Evolutionary conservation across 2,888 invertebrate species (phyloP).

Genomic region (Diachrysia chrysitis): DNA sequence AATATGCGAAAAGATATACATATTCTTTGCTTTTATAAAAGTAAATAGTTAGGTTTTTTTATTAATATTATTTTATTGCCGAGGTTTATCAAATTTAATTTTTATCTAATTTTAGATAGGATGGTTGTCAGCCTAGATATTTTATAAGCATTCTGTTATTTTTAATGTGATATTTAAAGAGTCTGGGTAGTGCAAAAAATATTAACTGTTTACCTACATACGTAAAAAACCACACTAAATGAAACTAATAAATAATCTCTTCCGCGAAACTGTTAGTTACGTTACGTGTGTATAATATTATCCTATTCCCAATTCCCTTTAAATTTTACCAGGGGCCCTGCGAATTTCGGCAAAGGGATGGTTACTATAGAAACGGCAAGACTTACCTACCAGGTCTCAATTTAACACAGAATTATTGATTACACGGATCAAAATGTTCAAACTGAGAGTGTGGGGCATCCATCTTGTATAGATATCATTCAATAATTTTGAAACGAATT

Average conservation of each 20-base stretch:
- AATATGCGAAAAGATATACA: conserved; percentile 7
- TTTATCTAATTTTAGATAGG: neutral
- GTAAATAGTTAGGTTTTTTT: neutral
- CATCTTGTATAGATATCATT: conserved; percentile 36
- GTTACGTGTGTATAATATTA: conserved; percentile 30
- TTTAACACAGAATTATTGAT: conserved; percentile 81
- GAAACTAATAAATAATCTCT: neutral
- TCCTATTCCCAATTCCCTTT: conserved; percentile 64
- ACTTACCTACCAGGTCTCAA: conserved; percentile 71
- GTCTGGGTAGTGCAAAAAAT: neutral
- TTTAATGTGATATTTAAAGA: neutral
- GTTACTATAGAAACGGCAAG: conserved; percentile 80
- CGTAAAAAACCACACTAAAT: neutral
- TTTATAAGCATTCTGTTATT: neutral
- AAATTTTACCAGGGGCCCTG: conserved; percentile 70
- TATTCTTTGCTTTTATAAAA: conserved; percentile 8
- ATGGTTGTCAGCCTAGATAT: neutral
- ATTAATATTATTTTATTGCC: too few relatives aligned
- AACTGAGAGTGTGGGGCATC: conserved; percentile 49
- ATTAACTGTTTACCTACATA: neutral
- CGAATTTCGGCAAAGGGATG: conserved; percentile 70
- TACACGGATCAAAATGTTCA: conserved; percentile 74
- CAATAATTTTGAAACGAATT: conserved; percentile 1
- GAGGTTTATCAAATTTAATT: too few relatives aligned
- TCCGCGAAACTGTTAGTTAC: neutral